Conservation (phyloP, 2,113 vertebrate species). For the Tragulus kanchil region DNA sequence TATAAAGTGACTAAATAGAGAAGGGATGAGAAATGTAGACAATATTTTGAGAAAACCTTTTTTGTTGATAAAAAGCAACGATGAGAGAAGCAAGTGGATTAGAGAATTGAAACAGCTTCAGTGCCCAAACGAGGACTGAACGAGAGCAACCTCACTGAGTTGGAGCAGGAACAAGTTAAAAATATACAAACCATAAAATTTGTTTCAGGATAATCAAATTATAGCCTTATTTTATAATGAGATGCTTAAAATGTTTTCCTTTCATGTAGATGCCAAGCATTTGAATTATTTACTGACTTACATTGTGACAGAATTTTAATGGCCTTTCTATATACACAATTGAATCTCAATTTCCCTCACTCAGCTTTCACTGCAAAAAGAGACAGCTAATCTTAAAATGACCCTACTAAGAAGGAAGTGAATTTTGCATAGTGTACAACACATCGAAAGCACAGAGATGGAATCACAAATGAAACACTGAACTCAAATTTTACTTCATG, state of each 20-base stretch:
- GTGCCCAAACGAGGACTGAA: background rate
- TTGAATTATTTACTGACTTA: constrained; percentile 62
- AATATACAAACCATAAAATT: background rate
- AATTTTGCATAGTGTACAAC: background rate
- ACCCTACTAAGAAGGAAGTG: constrained; percentile 29
- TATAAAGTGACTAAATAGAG: background rate
- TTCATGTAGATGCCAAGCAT: background rate
- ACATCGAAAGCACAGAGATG: background rate
- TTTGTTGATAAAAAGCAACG: background rate
- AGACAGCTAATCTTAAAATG: constrained; percentile 43
- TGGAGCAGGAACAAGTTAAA: background rate
- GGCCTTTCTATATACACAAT: background rate
- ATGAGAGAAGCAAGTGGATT: background rate
- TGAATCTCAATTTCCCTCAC: constrained; percentile 47
- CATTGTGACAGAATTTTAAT: constrained; percentile 66
- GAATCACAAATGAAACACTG: constrained; percentile 7
- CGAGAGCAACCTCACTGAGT: background rate
- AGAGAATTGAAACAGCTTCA: background rate
- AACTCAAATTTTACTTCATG: background rate
- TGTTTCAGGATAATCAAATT: background rate
- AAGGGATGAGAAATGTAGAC: background rate
- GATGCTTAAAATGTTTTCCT: background rate
- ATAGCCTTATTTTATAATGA: constrained; percentile 25
- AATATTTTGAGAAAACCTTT: background rate
- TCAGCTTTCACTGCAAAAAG: constrained; percentile 44